Base-by-base conservation (phyloP, 2,888 invertebrate genomes). In the Pristionchus arcanus region DNA sequence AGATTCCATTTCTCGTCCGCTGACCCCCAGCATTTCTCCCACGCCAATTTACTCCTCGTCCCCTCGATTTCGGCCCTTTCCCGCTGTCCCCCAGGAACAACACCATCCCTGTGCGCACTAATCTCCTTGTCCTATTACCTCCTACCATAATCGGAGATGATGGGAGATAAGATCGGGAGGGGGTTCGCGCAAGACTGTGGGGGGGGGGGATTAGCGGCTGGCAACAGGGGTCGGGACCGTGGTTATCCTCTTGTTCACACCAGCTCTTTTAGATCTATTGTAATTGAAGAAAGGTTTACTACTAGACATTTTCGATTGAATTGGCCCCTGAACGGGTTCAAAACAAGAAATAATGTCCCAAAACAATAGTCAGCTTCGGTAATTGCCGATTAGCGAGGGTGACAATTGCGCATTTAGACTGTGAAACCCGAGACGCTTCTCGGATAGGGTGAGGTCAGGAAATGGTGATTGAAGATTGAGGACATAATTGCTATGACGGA, bases 401-500 rank as follows among this genome's bases (percentile, higher is more conserved):
- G 66, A 68, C 31, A 68, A 68, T 68, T 13, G 19, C 68, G 68
- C 68, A 31, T 31, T 42, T n/a, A 4, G 11, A 13, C 16, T 11
- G 37, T 81, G 81, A 81, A 81, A 81, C 81, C 81, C 21, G 81
- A 81, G 42, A 81, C 42, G 81, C 81, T 19, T 19, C 42, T 21
- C n/a, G 81, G 84, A 31, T 28, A 84, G 83, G 19, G n/a, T 49
- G 84, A 37, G 84, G 42, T 31, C 37, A 49, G 25, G 81, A 81
- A 9, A 5, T 9, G 37, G 74, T 31, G 77, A 77, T 34, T 21
- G 77, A 77, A 1, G 16, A n/a, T n/a, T n/a, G n/a, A 28, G 16
- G 34, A 15, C 31, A 31, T 21, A 71, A 34, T n/a, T n/a, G 71
- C 25, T n/a, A 1, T 31, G 28, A 71, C 28, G 28, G 71, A 15